phyloP scores from a whole-genome alignment of 2,888 invertebrate species.

The Aporophyla nigra region DNA sequence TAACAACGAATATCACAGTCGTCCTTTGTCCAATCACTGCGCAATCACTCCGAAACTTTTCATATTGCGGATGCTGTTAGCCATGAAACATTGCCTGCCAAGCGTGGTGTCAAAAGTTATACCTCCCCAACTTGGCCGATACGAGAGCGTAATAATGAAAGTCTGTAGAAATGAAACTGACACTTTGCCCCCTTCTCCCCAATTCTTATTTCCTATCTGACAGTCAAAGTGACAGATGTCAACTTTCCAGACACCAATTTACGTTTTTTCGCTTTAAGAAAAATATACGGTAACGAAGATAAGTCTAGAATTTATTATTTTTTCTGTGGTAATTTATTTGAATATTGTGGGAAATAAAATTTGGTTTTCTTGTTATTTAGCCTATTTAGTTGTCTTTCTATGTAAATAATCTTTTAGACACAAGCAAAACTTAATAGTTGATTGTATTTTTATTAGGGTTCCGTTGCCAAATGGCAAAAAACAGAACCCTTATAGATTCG shows the following conservation, averaged over 20 bases:
- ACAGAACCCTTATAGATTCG: too few species aligned
- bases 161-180: slow-evolving; percentile 61
- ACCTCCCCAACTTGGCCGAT: slow-evolving; percentile 40
- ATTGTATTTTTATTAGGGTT: background rate
- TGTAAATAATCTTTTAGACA: background rate
- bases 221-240: slow-evolving; percentile 73
- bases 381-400: background rate
- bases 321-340: slow-evolving; percentile 8
- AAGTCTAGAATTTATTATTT: slow-evolving; percentile 12
- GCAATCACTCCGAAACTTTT: slow-evolving; percentile 61
- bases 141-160: slow-evolving; percentile 60
- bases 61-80: slow-evolving; percentile 50
- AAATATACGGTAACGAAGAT: slow-evolving; percentile 23
- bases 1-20: slow-evolving; percentile 3
- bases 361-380: background rate
- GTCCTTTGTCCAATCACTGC: slow-evolving; percentile 40
- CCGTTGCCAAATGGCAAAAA: too few species aligned
- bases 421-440: background rate
- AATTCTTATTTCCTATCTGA: slow-evolving; percentile 72
- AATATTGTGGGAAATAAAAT: slow-evolving; percentile 4
- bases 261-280: slow-evolving; percentile 53
- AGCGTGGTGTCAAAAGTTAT: slow-evolving; percentile 55
- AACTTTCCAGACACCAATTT: slow-evolving; percentile 63
- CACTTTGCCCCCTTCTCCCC: slow-evolving; percentile 52
- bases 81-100: slow-evolving; percentile 58